Evolutionary conservation across 2,113 vertebrate genomes (phyloP).

Genomic region (Dasypus novemcinctus): DNA sequence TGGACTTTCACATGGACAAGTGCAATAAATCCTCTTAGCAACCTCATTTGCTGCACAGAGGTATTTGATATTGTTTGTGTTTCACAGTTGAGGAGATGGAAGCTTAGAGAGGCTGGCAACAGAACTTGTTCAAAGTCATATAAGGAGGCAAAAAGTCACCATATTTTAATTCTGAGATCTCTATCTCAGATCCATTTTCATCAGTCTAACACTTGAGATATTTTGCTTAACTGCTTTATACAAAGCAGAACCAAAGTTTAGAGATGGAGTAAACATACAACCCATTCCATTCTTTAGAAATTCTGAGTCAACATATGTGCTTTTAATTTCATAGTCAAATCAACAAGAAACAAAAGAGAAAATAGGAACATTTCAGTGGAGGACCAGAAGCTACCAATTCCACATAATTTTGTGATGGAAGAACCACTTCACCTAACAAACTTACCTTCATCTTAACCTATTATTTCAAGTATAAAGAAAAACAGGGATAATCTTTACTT

Average conservation of each 20-base stretch:
- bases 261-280: background rate
- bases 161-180: background rate
- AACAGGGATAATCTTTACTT: background rate
- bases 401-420: background rate
- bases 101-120: background rate
- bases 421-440: background rate
- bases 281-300: background rate
- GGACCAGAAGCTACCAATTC: background rate
- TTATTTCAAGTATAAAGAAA: background rate
- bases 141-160: background rate
- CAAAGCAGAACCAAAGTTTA: conserved; percentile 11
- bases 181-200: background rate
- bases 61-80: background rate
- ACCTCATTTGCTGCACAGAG: background rate
- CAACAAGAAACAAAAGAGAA: background rate
- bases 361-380: background rate
- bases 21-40: background rate
- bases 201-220: background rate
- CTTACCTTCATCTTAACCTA: background rate
- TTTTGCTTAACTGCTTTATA: background rate
- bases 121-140: background rate
- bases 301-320: background rate
- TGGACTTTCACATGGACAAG: background rate
- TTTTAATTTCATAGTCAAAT: background rate
- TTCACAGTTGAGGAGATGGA: background rate